Evolutionary conservation across 2,797 vertebrate genomes (phyloP).

Genomic region (Cephalopachus bancanus): DNA sequence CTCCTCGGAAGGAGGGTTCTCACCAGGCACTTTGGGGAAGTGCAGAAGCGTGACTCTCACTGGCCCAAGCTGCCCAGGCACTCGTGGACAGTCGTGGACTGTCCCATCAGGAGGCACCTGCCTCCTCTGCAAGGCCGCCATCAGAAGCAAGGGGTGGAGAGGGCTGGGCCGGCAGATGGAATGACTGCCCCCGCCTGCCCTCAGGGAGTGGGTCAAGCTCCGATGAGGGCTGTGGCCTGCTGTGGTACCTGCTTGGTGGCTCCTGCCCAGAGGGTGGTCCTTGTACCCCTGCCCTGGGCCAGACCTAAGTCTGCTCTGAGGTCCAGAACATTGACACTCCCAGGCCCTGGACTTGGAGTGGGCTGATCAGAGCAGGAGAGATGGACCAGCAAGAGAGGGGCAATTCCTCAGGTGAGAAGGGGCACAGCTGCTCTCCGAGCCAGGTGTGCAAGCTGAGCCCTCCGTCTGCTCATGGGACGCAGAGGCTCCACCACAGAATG

Average conservation of each 20-base stretch:
- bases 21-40: neutral
- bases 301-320: accelerated
- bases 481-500: neutral
- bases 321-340: neutral
- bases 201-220: neutral
- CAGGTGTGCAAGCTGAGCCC: neutral
- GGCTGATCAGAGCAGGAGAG: accelerated
- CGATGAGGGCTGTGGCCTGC: neutral
- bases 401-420: neutral
- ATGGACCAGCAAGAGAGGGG: accelerated
- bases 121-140: too few species aligned
- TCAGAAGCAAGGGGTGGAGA: neutral
- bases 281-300: neutral
- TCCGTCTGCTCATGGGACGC: neutral
- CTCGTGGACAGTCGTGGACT: too few species aligned
- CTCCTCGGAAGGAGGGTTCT: neutral
- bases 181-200: accelerated
- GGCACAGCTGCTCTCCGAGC: neutral
- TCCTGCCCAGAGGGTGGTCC: accelerated
- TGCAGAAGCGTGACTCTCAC: neutral
- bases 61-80: neutral
- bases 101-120: too few species aligned
- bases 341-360: accelerated
- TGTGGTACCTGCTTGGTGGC: accelerated
- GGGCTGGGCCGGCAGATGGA: neutral